These are phyloP conservation scores for Orestias chungarensis DNA, from an alignment of 2,797 vertebrate species.

Conservation along the genomic window DNA sequence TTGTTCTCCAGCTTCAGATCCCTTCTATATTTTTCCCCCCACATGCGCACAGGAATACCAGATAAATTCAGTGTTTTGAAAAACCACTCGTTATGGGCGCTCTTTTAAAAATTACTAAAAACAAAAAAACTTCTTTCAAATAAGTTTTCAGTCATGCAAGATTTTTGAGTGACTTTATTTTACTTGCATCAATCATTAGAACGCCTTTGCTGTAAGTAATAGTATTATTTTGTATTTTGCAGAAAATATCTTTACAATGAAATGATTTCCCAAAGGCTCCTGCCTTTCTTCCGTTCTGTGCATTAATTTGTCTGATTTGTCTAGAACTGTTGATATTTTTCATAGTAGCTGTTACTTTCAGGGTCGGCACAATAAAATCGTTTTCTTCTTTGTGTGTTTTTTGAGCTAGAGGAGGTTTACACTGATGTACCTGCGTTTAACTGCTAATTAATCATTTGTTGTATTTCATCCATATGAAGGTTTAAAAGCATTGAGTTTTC, in stretches of 20 bases:
- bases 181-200: constrained; percentile 59
- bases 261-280: constrained; percentile 40
- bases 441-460: not conserved
- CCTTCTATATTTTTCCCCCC: constrained; percentile 35
- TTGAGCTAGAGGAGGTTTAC: not conserved
- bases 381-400: not conserved
- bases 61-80: constrained; percentile 76
- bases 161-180: constrained; percentile 55
- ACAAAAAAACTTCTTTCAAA: constrained; percentile 46
- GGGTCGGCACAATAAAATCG: constrained; percentile 29
- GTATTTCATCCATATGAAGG: not conserved
- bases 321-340: constrained; percentile 27
- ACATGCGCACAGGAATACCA: constrained; percentile 64
- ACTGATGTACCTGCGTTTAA: constrained; percentile 12
- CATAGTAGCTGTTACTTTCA: constrained; percentile 33
- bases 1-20: constrained; percentile 5
- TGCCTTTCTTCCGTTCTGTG: too few species aligned
- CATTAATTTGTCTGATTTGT: constrained; percentile 20
- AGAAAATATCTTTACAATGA: constrained; percentile 66
- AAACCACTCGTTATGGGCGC: constrained; percentile 38
- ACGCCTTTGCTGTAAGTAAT: constrained; percentile 60
- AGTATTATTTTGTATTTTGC: constrained; percentile 59
- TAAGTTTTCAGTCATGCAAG: constrained; percentile 70
- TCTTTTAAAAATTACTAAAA: constrained; percentile 54
- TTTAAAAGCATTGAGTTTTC: not conserved